Conservation (phyloP, 2,888 invertebrate species). For the Polyommatus iphigenia region DNA sequence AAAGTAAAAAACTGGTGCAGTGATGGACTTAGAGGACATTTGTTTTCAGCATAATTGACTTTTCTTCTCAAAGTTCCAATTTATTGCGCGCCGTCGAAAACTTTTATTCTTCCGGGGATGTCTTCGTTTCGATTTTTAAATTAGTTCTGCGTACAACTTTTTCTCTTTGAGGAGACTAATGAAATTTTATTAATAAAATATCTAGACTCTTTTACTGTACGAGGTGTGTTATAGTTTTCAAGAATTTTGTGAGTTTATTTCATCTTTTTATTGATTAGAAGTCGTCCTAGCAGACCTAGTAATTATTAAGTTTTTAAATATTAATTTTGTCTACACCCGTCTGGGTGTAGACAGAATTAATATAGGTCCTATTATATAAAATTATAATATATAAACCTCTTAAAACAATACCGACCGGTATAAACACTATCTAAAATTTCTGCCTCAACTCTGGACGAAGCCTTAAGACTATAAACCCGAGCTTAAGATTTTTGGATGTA, state of each 20-base stretch:
- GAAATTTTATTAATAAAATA: not conserved
- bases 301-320: too few relatives aligned
- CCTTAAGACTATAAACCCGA: slow-evolving; percentile 14
- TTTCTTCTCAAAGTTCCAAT: slow-evolving; percentile 21
- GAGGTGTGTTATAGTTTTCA: not conserved
- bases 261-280: too few relatives aligned
- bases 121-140: slow-evolving; percentile 21
- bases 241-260: not conserved
- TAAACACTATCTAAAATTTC: not conserved
- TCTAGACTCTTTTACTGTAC: not conserved
- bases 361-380: too few relatives aligned
- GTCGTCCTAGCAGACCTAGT: too few relatives aligned
- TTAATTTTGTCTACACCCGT: too few relatives aligned
- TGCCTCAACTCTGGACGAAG: not conserved
- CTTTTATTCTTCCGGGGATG: slow-evolving; percentile 16
- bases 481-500: slow-evolving; percentile 31
- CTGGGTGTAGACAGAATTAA: too few relatives aligned
- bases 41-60: slow-evolving; percentile 28
- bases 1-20: slow-evolving; percentile 3
- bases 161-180: not conserved
- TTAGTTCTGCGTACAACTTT: not conserved
- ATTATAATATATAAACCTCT: too few relatives aligned
- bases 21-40: slow-evolving; percentile 25
- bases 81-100: slow-evolving; percentile 1
- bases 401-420: not conserved